These are phyloP conservation scores for Saguinus imperator DNA, from an alignment of 2,113 vertebrate species.

Conservation along the genomic window DNA sequence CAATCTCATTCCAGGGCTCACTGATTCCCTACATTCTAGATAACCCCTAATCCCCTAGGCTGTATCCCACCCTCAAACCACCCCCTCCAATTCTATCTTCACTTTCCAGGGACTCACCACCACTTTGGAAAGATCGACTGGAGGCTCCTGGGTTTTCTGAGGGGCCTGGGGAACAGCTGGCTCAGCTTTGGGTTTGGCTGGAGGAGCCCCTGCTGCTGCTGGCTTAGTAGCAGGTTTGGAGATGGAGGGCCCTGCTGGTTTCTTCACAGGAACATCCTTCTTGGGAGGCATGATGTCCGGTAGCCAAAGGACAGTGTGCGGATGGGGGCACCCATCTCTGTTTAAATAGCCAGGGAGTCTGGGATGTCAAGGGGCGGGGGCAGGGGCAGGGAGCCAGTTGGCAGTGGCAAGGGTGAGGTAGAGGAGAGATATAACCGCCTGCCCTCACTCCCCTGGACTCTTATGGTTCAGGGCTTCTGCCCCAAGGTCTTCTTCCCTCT, in stretches of 20 bases:
- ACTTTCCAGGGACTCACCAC: slow-evolving; percentile 75
- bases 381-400: slow-evolving; percentile 68
- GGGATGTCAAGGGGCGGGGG: slow-evolving; percentile 80
- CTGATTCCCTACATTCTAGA: not conserved
- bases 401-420: slow-evolving; percentile 45
- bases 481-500: slow-evolving; percentile 58
- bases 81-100: not conserved
- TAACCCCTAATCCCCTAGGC: not conserved
- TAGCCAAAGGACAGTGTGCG: slow-evolving; percentile 66
- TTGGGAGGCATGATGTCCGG: slow-evolving; percentile 82
- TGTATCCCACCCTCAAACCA: not conserved
- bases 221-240: slow-evolving; percentile 76
- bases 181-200: slow-evolving; percentile 72
- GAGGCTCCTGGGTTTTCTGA: slow-evolving; percentile 73
- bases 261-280: slow-evolving; percentile 82
- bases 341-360: slow-evolving; percentile 82
- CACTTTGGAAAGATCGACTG: slow-evolving; percentile 82
- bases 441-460: slow-evolving; percentile 57
- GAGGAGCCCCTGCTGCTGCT: slow-evolving; percentile 34
- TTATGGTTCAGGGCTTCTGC: slow-evolving; percentile 20
- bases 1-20: not conserved
- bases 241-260: slow-evolving; percentile 71
- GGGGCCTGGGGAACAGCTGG: not conserved
- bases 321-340: slow-evolving; percentile 76
- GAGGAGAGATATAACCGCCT: slow-evolving; percentile 44